Evolutionary conservation across 2,888 invertebrate genomes (phyloP).

Genomic region (Agrotis puta): DNA sequence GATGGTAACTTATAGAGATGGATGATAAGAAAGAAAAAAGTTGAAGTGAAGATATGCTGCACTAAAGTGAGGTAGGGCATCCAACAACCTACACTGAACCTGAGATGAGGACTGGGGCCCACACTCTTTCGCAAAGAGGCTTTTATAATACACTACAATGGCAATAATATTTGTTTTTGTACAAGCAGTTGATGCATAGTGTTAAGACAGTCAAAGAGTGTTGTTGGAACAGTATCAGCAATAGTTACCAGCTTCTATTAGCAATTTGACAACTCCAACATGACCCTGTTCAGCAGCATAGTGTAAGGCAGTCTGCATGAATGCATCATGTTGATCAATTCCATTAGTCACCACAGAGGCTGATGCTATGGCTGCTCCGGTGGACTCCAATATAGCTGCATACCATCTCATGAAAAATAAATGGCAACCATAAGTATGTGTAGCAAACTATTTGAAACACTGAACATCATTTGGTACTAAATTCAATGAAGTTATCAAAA

Average conservation of each 20-base stretch:
- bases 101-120: neutral
- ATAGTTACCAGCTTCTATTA: slow-evolving; percentile 91
- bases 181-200: too few relatives aligned
- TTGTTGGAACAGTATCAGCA: neutral
- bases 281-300: slow-evolving; percentile 94
- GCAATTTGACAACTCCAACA: slow-evolving; percentile 91
- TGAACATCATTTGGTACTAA: neutral
- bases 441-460: neutral
- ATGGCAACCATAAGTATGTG: slow-evolving; percentile 5
- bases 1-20: neutral
- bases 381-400: slow-evolving; percentile 93
- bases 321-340: slow-evolving; percentile 92
- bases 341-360: slow-evolving; percentile 87
- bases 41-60: neutral
- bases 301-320: slow-evolving; percentile 93
- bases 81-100: neutral
- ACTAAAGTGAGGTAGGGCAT: neutral
- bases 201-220: too few relatives aligned
- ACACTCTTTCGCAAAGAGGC: neutral
- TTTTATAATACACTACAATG: too few relatives aligned
- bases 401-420: slow-evolving; percentile 92
- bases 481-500: neutral
- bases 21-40: neutral
- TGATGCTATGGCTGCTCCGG: slow-evolving; percentile 89
- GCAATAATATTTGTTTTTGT: too few relatives aligned